Conservation (phyloP, 2,888 invertebrate genomes). For the Abscondita cerata region DNA sequence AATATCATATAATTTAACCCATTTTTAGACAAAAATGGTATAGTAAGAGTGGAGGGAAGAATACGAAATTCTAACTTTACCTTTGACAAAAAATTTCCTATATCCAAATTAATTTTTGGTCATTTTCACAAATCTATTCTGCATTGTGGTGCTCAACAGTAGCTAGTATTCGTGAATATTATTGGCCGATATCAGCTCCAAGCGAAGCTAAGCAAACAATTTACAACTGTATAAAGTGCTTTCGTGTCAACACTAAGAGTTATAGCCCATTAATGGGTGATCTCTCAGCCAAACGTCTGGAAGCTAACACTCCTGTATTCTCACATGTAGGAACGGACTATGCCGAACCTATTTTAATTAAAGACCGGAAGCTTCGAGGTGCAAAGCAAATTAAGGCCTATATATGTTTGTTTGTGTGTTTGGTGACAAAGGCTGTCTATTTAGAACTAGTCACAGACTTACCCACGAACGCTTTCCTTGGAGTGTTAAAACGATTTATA, state of each 20-base stretch:
- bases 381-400: not conserved
- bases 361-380: constrained; percentile 2
- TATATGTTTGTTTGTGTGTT: too few relatives aligned
- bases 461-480: not conserved
- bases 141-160: constrained; percentile 34
- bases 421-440: not conserved
- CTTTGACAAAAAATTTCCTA: constrained; percentile 13
- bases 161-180: too few relatives aligned
- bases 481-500: not conserved
- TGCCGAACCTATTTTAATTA: constrained; percentile 16
- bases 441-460: not conserved
- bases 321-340: too few relatives aligned
- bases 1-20: not conserved
- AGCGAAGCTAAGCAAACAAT: too few relatives aligned
- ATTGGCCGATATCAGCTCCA: too few relatives aligned
- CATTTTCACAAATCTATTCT: constrained; percentile 17
- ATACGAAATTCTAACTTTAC: not conserved
- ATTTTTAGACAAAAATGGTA: constrained; percentile 12
- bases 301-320: constrained; percentile 11
- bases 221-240: too few relatives aligned
- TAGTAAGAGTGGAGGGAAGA: constrained; percentile 14
- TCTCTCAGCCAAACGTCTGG: constrained; percentile 9
- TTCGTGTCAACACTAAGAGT: too few relatives aligned
- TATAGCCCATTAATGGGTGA: constrained; percentile 25
- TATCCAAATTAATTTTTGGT: constrained; percentile 18